Base-by-base conservation (phyloP, 2,888 invertebrate genomes). In the Yponomeuta cagnagella region DNA sequence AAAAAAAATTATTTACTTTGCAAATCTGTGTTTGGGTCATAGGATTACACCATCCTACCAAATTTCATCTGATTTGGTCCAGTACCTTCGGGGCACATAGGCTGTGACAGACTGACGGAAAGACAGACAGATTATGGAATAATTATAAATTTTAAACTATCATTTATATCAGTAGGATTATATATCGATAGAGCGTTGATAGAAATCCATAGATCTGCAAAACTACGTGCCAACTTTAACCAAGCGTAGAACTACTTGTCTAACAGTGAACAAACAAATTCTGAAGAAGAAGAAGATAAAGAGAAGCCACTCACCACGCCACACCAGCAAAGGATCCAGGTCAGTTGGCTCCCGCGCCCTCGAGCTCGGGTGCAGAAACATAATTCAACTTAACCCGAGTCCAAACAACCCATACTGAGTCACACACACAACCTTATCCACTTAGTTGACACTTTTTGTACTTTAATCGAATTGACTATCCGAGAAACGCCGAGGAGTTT, bases 301-400 rank as follows among this genome's bases (percentile, higher is more conserved):
- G 10, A 12, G 23, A 52, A 66, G 10, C 37, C 10, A 89, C 91
- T 91, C 79, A 91, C 91, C 91, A 74, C 90, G 87, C 90, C 91
- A 91, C 78, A 90, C 86, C 77, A 88, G 82, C 66, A 89, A 78
- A 73, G 92, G 88, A 77, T 92, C 92, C 84, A 89, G 82, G 77
- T 92, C 92, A 70, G 85, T 79, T 76, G 90, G 82, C 77, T 90
- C 90, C 84, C 86, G 83, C 75, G 85, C 81, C 76, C 90, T 88
- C 76, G 90, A 88, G 77, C 90, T 90, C 76, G 92, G 89, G 77
- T 91, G 90, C 77, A 92, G 82, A 82, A 92, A 92, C 92, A 92
- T 92, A 84, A 77, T 80, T 90, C 89, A 92, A 76, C 80, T 90
- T 90, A 92, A 83, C 92, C 92, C 76, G 86, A 90, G 84, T 91